Evolutionary conservation across 2,888 invertebrate genomes (phyloP).

Genomic region (Drosophila birchii): DNA sequence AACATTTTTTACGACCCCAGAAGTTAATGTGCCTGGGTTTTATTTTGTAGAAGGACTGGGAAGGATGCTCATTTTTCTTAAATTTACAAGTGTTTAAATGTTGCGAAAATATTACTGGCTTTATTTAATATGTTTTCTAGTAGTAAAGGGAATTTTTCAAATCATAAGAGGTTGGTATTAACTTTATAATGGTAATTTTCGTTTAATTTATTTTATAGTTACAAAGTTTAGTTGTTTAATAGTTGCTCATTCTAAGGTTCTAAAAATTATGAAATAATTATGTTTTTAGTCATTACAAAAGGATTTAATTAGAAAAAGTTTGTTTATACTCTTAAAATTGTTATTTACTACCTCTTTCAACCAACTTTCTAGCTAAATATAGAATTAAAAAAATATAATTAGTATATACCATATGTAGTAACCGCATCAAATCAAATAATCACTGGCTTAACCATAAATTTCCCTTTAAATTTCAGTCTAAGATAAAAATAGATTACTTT

Average conservation of each 20-base stretch:
- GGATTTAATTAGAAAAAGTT: neutral
- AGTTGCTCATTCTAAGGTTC: neutral
- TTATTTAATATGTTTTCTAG: neutral
- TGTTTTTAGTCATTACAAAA: rapidly evolving
- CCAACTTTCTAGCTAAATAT: neutral
- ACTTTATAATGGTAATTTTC: neutral
- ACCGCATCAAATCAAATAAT: neutral
- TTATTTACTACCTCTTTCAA: neutral
- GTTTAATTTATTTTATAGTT: neutral
- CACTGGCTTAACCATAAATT: neutral
- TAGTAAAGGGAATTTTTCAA: constrained; percentile 4
- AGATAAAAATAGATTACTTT: constrained; percentile 5
- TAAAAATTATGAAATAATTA: neutral
- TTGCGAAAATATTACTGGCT: neutral
- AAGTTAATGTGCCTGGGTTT: constrained; percentile 8
- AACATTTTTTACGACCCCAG: constrained; percentile 24
- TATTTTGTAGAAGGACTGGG: neutral
- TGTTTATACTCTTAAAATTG: rapidly evolving
- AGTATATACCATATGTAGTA: too few relatives aligned
- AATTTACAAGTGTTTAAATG: neutral
- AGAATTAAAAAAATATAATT: neutral
- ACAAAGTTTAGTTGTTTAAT: neutral
- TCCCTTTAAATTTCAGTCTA: neutral
- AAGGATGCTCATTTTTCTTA: neutral
- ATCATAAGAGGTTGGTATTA: neutral